Evolutionary conservation across 2,888 invertebrate genomes (phyloP).

Genomic region (Octonoba sinensis): DNA sequence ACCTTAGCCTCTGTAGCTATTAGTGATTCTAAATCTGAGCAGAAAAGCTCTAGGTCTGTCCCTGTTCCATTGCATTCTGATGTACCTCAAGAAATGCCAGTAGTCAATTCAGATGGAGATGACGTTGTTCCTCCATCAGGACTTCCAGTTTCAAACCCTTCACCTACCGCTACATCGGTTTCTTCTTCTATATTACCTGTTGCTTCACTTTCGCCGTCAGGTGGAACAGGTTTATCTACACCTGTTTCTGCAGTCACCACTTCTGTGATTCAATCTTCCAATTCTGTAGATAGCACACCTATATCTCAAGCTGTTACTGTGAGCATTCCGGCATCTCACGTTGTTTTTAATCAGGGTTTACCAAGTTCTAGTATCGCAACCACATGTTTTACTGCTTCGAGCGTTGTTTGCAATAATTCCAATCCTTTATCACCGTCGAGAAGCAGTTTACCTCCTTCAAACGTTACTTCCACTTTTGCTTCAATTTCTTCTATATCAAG

Average conservation of each 20-base stretch:
- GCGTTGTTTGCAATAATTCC: constrained; percentile 45
- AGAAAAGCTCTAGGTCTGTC: constrained; percentile 20
- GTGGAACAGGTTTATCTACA: constrained; percentile 31
- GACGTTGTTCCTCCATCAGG: constrained; percentile 22
- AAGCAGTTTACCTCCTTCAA: constrained; percentile 55
- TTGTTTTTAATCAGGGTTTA: constrained; percentile 55
- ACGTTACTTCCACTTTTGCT: constrained; percentile 64
- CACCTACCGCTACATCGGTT: constrained; percentile 34
- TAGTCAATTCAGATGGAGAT: constrained; percentile 36
- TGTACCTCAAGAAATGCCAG: constrained; percentile 50
- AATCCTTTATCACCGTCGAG: constrained; percentile 47
- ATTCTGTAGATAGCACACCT: constrained; percentile 41
- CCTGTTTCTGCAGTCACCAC: constrained; percentile 57
- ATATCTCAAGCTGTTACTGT: constrained; percentile 47
- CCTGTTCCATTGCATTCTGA: constrained; percentile 21
- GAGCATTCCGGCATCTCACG: constrained; percentile 62
- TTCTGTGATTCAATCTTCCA: constrained; percentile 62
- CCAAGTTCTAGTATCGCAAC: constrained; percentile 28
- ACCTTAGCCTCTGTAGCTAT: constrained; percentile 66
- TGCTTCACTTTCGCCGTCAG: constrained; percentile 40
- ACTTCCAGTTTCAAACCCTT: constrained; percentile 32
- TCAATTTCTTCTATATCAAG: constrained; percentile 62
- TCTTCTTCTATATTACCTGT: constrained; percentile 50
- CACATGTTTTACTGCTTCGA: constrained; percentile 42
- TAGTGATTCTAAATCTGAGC: constrained; percentile 58